Base-by-base conservation (phyloP, 2,113 vertebrate species). In the Corvus moneduloides region DNA sequence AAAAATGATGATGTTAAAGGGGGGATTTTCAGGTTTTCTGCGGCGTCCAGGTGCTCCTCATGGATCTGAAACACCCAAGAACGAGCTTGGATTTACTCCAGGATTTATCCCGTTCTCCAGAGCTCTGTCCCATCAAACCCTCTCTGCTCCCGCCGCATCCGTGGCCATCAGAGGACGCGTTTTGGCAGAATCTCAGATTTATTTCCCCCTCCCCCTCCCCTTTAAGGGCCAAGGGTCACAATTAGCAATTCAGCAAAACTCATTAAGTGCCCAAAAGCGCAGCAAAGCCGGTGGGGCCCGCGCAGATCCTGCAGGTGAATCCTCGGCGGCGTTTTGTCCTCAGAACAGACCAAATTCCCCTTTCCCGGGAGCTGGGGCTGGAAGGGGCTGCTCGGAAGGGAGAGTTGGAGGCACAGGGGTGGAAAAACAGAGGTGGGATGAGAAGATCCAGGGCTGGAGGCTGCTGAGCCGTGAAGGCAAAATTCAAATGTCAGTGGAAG, bases 1-100 rank as follows among this genome's bases (percentile, higher is more conserved):
- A 16, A 28, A 74, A 82, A 11, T 3, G 0, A 2, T 3, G 39
- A 3, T 0, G 4, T 13, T 16, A 20, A 13, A 5, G 13, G n/a
- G 30, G 61, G 4, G 41, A 24, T 51, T 78, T 32, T 12, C 10
- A 23, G 27, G 8, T 44, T 71, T 52, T n/a, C 44, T 5, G 10
- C 6, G 2, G 26, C 10, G 7, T 43, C 37, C 4, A 28, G 62
- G 79, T 5, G 8, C 2, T 62, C 24, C 61, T 75, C 5, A 7
- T 7, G 51, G 9, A 11, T 27, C 49, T 33, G 59, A 77, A 24
- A 41, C 9, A 14, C 28, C 76, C 63, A 5, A 5, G 39, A 26
- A 33, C 1, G 15, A 41, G 39, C 39, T 41, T 41, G 81, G 66
- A 35, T 81, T 84, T 44, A 1, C 11, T 5, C 44, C 73, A 12